Conservation (phyloP, 2,888 invertebrate species). For the Macrosiphum euphorbiae region DNA sequence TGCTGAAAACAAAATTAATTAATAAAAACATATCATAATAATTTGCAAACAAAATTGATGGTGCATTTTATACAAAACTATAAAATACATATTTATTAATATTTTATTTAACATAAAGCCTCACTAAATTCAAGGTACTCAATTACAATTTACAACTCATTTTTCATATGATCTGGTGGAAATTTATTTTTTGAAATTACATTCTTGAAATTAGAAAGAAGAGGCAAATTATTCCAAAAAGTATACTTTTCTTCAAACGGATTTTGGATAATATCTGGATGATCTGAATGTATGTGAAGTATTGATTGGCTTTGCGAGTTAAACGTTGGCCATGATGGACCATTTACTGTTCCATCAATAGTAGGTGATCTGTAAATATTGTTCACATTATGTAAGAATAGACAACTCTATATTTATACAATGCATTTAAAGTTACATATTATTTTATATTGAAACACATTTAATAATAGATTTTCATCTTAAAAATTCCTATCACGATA, state of each 20-base stretch:
- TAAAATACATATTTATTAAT: not conserved
- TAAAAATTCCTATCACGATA: not conserved
- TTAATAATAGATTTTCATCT: not conserved
- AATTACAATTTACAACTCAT: slow-evolving; percentile 4
- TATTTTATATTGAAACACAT: not conserved
- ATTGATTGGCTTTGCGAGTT: not conserved
- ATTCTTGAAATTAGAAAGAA: slow-evolving; percentile 11
- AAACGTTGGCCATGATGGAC: slow-evolving; percentile 32
- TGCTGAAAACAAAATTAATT: not conserved
- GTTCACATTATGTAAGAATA: not conserved
- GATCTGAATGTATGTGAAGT: slow-evolving; percentile 25
- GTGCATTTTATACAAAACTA: not conserved
- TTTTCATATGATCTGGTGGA: not conserved
- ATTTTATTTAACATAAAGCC: not conserved
- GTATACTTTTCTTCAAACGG: slow-evolving; percentile 5
- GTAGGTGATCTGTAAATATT: slow-evolving; percentile 20
- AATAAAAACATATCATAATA: not conserved
- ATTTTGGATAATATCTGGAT: not conserved
- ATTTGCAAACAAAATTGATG: not conserved
- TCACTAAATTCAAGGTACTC: not conserved
- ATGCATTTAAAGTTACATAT: not conserved
- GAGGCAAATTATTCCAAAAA: slow-evolving; percentile 37
- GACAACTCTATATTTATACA: not conserved
- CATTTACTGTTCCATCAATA: slow-evolving; percentile 12
- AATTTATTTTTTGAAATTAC: not conserved